Evolutionary conservation across 2,113 vertebrate species (phyloP).

Genomic region (Forbesichthys agassizii): DNA sequence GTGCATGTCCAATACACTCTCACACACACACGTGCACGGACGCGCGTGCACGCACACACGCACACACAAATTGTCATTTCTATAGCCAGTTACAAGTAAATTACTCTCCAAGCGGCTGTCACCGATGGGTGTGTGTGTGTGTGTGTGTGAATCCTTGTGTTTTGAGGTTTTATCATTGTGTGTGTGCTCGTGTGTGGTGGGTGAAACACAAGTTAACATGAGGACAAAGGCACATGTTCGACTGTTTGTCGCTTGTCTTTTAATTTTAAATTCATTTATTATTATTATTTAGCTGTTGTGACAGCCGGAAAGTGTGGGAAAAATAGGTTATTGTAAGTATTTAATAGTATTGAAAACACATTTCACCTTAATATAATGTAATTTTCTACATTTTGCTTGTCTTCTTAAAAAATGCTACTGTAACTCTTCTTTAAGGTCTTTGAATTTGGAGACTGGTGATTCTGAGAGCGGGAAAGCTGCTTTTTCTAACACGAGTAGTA

Average conservation of each 20-base stretch:
- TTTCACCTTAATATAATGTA: slow-evolving; percentile 14
- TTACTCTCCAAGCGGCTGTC: slow-evolving; percentile 18
- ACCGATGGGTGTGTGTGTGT: background rate
- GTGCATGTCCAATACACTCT: slow-evolving; percentile 6
- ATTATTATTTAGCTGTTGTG: no score
- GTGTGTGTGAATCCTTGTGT: no score
- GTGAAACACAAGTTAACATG: background rate
- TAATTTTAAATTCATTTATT: background rate
- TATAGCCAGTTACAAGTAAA: slow-evolving; percentile 85
- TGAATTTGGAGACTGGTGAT: slow-evolving; percentile 45
- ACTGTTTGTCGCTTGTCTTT: background rate
- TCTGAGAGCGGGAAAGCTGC: slow-evolving; percentile 47
- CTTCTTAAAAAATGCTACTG: slow-evolving; percentile 30
- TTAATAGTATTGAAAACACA: slow-evolving; percentile 4
- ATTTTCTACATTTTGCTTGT: slow-evolving; percentile 12
- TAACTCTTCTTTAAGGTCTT: slow-evolving; percentile 60
- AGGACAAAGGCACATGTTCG: background rate
- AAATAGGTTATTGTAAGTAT: background rate
- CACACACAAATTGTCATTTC: slow-evolving; percentile 70
- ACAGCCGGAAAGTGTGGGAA: no score
- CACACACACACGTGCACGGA: background rate
- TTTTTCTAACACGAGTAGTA: slow-evolving; percentile 64
- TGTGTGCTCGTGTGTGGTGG: background rate
- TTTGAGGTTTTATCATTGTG: background rate
- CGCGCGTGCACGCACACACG: slow-evolving; percentile 1